A percentile compares a stretch with the other conserved stretches of the same genome.
These are phyloP conservation scores for Epinephelus moara DNA, from an alignment of 2,113 vertebrate genomes.

Conservation along the genomic window DNA sequence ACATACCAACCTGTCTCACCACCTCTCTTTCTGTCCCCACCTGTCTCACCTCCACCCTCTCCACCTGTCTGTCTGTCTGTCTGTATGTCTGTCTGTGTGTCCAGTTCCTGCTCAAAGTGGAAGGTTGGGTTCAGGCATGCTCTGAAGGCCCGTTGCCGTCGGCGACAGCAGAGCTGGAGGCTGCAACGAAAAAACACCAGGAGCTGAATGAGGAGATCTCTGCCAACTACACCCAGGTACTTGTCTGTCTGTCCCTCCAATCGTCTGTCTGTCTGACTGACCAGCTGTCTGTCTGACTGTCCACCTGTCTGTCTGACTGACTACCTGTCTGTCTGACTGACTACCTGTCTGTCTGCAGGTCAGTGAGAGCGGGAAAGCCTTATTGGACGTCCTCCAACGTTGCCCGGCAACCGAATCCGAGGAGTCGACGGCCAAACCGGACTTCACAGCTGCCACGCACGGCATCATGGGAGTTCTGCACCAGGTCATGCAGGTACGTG, in stretches of 20 bases:
- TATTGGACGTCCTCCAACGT: constrained; percentile 83
- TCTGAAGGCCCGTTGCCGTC: constrained; percentile 93
- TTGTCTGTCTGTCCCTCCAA: background rate
- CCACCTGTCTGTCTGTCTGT: no score
- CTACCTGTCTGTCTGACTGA: background rate
- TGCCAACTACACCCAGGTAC: constrained; percentile 95
- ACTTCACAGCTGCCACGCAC: constrained; percentile 83
- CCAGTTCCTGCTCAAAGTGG: constrained; percentile 93
- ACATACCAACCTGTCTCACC: background rate
- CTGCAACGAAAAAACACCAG: constrained; percentile 94
- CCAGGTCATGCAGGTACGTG: constrained; percentile 88
- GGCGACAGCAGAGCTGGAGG: constrained; percentile 92
- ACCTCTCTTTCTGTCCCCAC: background rate
- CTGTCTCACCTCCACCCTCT: background rate
- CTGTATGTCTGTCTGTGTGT: background rate
- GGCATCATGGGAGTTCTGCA: constrained; percentile 93
- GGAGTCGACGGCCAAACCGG: constrained; percentile 49
- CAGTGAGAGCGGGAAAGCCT: constrained; percentile 84
- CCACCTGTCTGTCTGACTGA: background rate
- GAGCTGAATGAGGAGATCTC: constrained; percentile 95
- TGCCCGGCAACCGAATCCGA: constrained; percentile 54
- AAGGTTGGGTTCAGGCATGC: constrained; percentile 94
- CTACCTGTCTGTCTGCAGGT: constrained; percentile 65
- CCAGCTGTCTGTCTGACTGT: background rate
- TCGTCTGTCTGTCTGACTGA: background rate